phyloP scores from a whole-genome alignment of 2,113 vertebrate genomes.

The Pedionomus torquatus region DNA sequence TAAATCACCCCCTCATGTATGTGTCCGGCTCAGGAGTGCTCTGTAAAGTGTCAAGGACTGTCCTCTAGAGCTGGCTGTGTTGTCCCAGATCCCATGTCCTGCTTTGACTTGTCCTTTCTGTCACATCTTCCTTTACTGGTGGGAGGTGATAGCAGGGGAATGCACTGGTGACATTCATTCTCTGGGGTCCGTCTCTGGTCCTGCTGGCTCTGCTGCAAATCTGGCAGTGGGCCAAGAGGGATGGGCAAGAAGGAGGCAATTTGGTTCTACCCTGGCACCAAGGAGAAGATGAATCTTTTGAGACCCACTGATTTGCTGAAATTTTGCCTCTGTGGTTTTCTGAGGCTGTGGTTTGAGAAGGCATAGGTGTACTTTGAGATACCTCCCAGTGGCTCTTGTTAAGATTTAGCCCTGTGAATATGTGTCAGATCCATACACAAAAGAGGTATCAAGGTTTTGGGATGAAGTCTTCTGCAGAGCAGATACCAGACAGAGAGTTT shows the following conservation, averaged over 20 bases:
- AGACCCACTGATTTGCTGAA: background rate
- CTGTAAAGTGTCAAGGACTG: background rate
- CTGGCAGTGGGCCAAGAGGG: background rate
- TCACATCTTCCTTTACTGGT: background rate
- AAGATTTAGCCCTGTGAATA: background rate
- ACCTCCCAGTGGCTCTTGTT: background rate
- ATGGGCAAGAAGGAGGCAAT: background rate
- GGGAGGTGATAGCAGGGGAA: background rate
- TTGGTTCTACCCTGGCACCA: background rate
- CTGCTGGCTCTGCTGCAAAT: background rate
- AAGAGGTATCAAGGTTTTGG: background rate
- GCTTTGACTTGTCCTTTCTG: background rate
- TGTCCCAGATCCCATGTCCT: background rate
- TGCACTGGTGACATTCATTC: background rate
- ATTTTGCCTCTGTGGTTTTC: background rate
- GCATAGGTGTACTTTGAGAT: background rate
- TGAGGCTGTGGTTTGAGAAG: background rate
- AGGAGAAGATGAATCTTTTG: background rate
- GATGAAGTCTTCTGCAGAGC: background rate
- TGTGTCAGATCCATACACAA: accelerated
- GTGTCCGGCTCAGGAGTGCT: background rate
- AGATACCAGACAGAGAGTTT: background rate
- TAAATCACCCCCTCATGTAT: background rate
- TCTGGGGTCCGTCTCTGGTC: background rate
- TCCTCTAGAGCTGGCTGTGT: background rate